phyloP scores from a whole-genome alignment of 2,113 vertebrate species.

The Aplodontia rufa region DNA sequence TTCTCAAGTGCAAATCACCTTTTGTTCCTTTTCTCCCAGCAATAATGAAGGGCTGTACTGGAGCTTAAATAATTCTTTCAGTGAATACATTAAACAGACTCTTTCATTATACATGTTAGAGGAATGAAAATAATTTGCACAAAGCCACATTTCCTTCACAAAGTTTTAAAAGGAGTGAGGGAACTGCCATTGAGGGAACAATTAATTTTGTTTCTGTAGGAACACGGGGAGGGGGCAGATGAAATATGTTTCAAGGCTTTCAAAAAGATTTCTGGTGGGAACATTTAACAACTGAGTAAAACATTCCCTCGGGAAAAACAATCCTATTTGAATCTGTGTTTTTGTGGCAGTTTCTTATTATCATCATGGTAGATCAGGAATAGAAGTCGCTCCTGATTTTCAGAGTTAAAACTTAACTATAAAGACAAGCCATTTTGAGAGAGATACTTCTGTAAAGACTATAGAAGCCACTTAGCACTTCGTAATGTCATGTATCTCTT shows the following conservation, averaged over 20 bases:
- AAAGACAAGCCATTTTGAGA: conserved; percentile 22
- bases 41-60: conserved; percentile 85
- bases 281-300: conserved; percentile 80
- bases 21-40: conserved; percentile 85
- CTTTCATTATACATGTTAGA: conserved; percentile 84
- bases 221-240: conserved; percentile 67
- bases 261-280: conserved; percentile 83
- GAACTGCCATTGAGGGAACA: conserved; percentile 78
- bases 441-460: neutral
- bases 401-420: conserved; percentile 48
- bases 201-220: conserved; percentile 82
- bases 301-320: conserved; percentile 79
- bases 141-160: conserved; percentile 84
- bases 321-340: conserved; percentile 71
- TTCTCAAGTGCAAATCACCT: conserved; percentile 84
- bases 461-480: neutral
- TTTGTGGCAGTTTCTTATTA: conserved; percentile 68
- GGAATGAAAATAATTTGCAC: conserved; percentile 85
- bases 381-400: conserved; percentile 58
- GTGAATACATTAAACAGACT: conserved; percentile 84
- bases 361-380: conserved; percentile 62
- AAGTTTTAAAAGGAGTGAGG: conserved; percentile 82
- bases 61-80: conserved; percentile 86
- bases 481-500: neutral
- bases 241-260: conserved; percentile 84